Base-by-base conservation (phyloP, 2,113 vertebrate genomes). In the Gallinago undulata region DNA sequence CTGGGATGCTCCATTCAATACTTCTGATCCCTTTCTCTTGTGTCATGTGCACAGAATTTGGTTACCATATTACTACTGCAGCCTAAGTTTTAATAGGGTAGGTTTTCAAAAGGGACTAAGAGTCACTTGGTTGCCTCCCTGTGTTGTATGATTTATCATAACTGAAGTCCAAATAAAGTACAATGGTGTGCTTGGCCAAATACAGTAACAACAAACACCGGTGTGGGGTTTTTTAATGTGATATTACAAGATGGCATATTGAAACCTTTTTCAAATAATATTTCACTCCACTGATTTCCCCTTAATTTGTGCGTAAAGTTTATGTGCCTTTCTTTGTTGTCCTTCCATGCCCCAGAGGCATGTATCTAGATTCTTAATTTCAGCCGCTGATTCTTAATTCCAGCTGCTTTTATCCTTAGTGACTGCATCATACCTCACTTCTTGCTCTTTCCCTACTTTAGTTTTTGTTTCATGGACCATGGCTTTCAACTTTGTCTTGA, bases 91-190 rank as follows among this genome's bases (percentile, higher is more conserved):
- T 81, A 67, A 62, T 81, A 35, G 24, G 17, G 14, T 53, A 57
- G 43, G 76, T 33, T 78, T 84, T 95, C 68, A 69, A 75, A 78
- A 75, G 43, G 64, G 51, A 68, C 37, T 9, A 3, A 11, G 73
- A 69, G 48, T 85, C 39, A 24, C 35, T 90, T 83, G n/a, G 45
- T 94, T 92, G 37, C 59, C 23, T 85, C 39, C 51, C 64, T 91
- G 22, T 91, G 39, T 83, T 0, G 0, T 84, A 64, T 95, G 73
- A 84, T 81, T 89, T 86, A 67, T 76, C 3, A 69, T 81, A 87
- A 89, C 86, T 78, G 39, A 82, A 84, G 59, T 95, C 87, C 70
- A 70, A 85, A 87, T 89, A 90, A 76, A 96, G 89, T 68, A 74
- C 33, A 63, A 4, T 9, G 22, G 50, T 78, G 48, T 63, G 41